A percentile compares a stretch with the other conserved stretches of the same genome.
Conservation (phyloP, 2,888 invertebrate genomes). For the Troides aeacus region DNA sequence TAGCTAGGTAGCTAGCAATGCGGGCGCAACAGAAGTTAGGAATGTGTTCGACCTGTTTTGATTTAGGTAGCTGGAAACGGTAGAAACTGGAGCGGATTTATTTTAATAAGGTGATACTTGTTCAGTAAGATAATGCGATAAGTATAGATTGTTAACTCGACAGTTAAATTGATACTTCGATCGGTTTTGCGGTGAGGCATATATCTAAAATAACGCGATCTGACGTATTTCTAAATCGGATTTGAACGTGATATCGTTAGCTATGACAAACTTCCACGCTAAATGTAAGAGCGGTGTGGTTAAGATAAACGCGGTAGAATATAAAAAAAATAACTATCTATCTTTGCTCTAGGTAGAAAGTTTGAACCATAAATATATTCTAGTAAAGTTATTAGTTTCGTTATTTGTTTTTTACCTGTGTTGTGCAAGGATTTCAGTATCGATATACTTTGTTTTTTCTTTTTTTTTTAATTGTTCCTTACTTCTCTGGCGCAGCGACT, state of each 20-base stretch:
- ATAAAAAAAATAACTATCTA: too few species aligned
- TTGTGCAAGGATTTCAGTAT: too few species aligned
- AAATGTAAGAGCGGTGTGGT: background rate
- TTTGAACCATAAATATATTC: too few species aligned
- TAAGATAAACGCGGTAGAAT: too few species aligned
- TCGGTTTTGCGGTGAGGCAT: conserved; percentile 8
- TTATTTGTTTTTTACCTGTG: too few species aligned
- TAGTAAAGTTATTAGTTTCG: too few species aligned
- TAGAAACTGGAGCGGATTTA: conserved; percentile 12
- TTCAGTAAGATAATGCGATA: conserved; percentile 24
- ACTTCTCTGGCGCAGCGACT: too few species aligned
- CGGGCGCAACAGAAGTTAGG: conserved; percentile 13
- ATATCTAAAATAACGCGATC: conserved; percentile 19
- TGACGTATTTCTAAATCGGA: conserved; percentile 18
- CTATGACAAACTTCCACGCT: conserved; percentile 11
- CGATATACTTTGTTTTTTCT: too few species aligned
- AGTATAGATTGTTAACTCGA: conserved; percentile 29
- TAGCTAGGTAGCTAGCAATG: background rate
- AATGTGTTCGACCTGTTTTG: conserved; percentile 17
- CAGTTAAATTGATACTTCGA: conserved; percentile 24
- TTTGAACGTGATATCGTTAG: conserved; percentile 11
- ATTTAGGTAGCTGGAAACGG: conserved; percentile 14
- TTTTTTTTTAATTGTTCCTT: too few species aligned
- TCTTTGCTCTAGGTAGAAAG: too few species aligned
- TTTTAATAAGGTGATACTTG: conserved; percentile 24